Percentiles rank a stretch among this genome's conserved stretches.
These are phyloP conservation scores for Heliconius sara DNA, from an alignment of 2,888 invertebrate species.

Conservation along the genomic window DNA sequence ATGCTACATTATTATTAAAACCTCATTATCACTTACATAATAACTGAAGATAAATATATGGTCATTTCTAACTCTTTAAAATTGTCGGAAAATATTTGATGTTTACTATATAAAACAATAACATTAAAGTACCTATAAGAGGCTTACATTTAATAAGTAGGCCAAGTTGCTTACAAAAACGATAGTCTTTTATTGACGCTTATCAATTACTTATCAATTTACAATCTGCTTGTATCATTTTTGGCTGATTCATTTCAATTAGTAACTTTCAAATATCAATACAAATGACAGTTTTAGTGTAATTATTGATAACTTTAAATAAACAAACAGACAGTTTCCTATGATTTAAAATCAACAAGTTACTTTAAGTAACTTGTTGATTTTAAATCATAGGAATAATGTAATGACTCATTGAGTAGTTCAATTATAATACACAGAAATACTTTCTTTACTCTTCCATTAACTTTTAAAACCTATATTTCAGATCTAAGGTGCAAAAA, in stretches of 20 bases:
- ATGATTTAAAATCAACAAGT: too few species aligned
- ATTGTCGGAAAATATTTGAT: not conserved
- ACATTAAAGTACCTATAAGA: not conserved
- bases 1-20: not conserved
- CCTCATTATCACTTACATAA: not conserved
- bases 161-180: not conserved
- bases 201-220: conserved; percentile 9
- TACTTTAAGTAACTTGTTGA: not conserved
- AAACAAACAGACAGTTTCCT: too few species aligned
- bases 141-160: not conserved
- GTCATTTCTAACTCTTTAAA: not conserved
- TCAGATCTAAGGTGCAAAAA: conserved; percentile 31
- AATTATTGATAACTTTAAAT: not conserved
- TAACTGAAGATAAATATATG: not conserved
- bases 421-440: not conserved
- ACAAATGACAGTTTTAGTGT: not conserved
- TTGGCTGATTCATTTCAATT: too few species aligned
- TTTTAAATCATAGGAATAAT: not conserved
- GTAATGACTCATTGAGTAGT: not conserved
- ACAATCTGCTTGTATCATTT: not conserved
- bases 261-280: not conserved
- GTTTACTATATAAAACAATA: not conserved
- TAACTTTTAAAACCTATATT: conserved; percentile 24
- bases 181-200: not conserved
- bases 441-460: not conserved